Percentiles rank a stretch among this genome's conserved stretches.
Conservation (phyloP, 2,113 vertebrate genomes). For the Mystacornis crossleyi region DNA sequence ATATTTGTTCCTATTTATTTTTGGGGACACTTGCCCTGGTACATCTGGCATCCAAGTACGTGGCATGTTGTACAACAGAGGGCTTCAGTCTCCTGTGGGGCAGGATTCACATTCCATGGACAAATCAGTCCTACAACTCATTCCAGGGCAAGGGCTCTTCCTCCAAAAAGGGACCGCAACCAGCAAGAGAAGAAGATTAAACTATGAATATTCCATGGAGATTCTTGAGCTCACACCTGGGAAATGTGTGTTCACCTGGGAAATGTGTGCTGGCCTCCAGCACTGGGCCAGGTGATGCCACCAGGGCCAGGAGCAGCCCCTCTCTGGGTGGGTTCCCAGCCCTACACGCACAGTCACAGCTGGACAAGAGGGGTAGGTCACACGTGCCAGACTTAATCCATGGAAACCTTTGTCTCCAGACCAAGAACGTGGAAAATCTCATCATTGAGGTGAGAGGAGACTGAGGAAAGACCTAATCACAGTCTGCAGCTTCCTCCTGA, state of each 20-base stretch:
- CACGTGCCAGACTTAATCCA: fast-evolving
- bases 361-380: too few species aligned
- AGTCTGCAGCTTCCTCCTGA: not conserved
- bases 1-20: not conserved
- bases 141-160: not conserved
- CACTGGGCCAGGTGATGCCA: not conserved
- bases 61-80: not conserved
- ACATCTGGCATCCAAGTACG: not conserved
- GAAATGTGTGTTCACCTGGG: not conserved
- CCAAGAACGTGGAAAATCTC: not conserved
- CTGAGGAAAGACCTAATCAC: fast-evolving
- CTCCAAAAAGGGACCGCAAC: not conserved
- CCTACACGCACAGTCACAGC: fast-evolving
- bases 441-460: not conserved
- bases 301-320: not conserved
- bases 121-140: not conserved
- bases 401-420: not conserved
- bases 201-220: fast-evolving
- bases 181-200: not conserved
- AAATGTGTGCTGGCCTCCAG: not conserved
- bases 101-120: not conserved
- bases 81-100: not conserved
- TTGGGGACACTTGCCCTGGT: not conserved
- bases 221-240: not conserved
- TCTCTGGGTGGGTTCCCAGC: not conserved